Evolutionary conservation across 2,113 vertebrate genomes (phyloP), one percentile per base, ranked within the genome.

Genomic region (Phalacrocorax carbo): DNA sequence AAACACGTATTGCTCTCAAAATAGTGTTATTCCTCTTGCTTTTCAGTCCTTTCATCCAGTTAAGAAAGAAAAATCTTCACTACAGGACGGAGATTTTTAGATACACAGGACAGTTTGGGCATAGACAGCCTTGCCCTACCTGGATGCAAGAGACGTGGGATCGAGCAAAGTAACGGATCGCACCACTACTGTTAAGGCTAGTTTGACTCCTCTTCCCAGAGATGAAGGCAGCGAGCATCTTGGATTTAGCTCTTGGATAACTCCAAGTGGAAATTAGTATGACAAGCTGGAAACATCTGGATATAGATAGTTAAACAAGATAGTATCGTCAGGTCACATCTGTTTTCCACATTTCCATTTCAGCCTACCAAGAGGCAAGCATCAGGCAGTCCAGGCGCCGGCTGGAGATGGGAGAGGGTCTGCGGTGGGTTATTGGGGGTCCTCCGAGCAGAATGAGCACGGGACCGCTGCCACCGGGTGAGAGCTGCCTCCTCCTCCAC

Each of bases 201-300:
- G 22, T 23, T 54, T n/a, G 14, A 38, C 44, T 80, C 48, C 76
- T 88, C n/a, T 52, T 78, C 58, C 68, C 52, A 54, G 51, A 49
- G 15, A 62, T 0, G 2, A 83, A 54, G 29, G 58, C 61, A 81
- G 42, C 0, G 16, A 93, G 32, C 46, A 62, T 85, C 92, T 78
- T 54, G 48, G 83, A 79, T 69, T 30, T 8, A 66, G 52, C 61
- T 80, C 62, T 57, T 48, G 77, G 83, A 71, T 61, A 84, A 64
- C 48, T 62, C 8, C 20, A 81, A 72, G 91, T 89, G 80, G 57
- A 87, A 96, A 96, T 87, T n/a, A 93, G 88, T 54, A 21, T 57
- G 86, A 96, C 95, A 96, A 91, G 91, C 91, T 94, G 61, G 80
- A 89, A 94, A 94, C 95, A 95, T 94, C 94, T 96, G 95, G 81